Conservation (phyloP, 2,888 invertebrate species). For the Lasioglossum pauxillum region DNA sequence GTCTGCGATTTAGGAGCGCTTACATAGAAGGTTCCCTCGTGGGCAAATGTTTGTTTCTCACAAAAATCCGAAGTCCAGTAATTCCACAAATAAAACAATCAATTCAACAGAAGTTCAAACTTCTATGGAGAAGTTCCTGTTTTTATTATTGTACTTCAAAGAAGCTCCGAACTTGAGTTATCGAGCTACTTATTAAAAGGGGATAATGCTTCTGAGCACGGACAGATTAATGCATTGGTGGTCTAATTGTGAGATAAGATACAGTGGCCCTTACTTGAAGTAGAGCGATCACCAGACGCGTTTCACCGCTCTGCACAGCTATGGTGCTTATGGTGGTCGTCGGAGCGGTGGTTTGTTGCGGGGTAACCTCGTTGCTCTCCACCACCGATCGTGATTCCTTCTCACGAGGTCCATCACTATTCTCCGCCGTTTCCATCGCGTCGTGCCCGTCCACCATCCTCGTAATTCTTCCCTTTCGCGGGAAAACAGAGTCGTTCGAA, state of each 20-base stretch:
- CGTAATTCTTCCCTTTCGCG: conserved; percentile 48
- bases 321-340: conserved; percentile 96
- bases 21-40: too few relatives aligned
- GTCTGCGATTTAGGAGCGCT: too few relatives aligned
- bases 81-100: background rate
- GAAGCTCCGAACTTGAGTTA: background rate
- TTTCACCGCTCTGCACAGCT: conserved; percentile 94
- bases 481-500: conserved; percentile 50
- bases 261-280: conserved; percentile 89
- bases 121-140: background rate
- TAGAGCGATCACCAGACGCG: conserved; percentile 94
- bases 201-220: background rate
- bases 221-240: conserved; percentile 28
- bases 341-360: conserved; percentile 78
- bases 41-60: too few relatives aligned
- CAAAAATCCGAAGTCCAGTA: too few relatives aligned
- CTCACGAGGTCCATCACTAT: conserved; percentile 57
- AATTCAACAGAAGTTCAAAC: background rate
- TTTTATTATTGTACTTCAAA: background rate
- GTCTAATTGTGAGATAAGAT: conserved; percentile 29
- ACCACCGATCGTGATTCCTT: conserved; percentile 56
- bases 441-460: conserved; percentile 79
- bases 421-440: conserved; percentile 70
- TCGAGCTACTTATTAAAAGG: background rate
- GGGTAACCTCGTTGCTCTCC: conserved; percentile 60